These are phyloP conservation scores for Pelmatolapia mariae DNA, from an alignment of 2,113 vertebrate species.

Conservation along the genomic window DNA sequence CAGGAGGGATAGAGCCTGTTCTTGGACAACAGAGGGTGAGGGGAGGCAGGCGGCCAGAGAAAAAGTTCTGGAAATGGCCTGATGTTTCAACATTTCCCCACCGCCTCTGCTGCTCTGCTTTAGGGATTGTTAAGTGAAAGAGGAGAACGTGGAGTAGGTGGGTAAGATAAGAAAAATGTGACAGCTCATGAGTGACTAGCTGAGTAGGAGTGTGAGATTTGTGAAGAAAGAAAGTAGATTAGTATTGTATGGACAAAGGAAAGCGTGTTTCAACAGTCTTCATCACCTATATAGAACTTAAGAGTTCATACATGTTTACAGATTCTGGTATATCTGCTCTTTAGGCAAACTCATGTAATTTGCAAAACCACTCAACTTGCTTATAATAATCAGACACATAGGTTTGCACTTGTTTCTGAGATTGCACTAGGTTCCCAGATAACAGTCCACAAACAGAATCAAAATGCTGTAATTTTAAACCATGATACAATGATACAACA, in stretches of 20 bases:
- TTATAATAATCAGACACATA: not conserved
- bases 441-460: not conserved
- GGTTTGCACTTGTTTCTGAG: not conserved
- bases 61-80: not conserved
- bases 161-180: not conserved
- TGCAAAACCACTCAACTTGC: not conserved
- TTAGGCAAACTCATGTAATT: fast-evolving
- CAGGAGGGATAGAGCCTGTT: not conserved
- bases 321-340: not conserved
- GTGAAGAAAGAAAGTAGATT: not conserved
- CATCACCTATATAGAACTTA: not conserved
- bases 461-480: not conserved
- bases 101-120: not conserved
- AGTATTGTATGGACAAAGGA: not conserved
- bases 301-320: not conserved
- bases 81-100: slow-evolving; percentile 24
- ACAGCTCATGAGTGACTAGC: not conserved
- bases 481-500: not conserved
- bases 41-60: not conserved
- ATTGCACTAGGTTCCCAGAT: not conserved
- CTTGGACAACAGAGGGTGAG: not conserved
- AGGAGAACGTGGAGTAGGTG: not conserved
- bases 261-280: not conserved
- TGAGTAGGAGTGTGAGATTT: not conserved
- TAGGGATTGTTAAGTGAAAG: slow-evolving; percentile 25